Evolutionary conservation across 2,797 vertebrate species (phyloP).

Genomic region (Sebastes umbrosus): DNA sequence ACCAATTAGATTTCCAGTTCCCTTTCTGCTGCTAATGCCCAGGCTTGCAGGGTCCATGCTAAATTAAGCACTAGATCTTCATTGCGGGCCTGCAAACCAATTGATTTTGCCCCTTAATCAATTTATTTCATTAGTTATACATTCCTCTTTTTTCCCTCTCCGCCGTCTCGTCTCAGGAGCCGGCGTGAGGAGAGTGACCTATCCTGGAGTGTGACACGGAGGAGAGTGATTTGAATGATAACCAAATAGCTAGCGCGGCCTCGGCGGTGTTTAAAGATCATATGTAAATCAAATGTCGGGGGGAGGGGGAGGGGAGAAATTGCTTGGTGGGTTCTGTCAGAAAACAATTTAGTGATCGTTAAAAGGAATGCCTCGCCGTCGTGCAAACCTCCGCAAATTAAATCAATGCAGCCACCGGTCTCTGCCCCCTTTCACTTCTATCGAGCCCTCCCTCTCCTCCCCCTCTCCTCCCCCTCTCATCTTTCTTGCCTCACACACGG

Average conservation of each 20-base stretch:
- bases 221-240: conserved; percentile 92
- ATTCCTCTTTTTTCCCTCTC: conserved; percentile 82
- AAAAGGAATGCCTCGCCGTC: conserved; percentile 88
- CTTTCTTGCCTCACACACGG: conserved; percentile 29
- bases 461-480: conserved; percentile 28
- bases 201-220: conserved; percentile 86
- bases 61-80: conserved; percentile 94
- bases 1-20: conserved; percentile 88
- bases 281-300: conserved; percentile 98
- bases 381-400: conserved; percentile 85
- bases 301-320: conserved; percentile 71
- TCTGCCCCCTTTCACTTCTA: conserved; percentile 72
- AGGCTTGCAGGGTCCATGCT: conserved; percentile 86
- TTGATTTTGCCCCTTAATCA: conserved; percentile 94
- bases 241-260: conserved; percentile 89
- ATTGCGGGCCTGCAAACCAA: conserved; percentile 87
- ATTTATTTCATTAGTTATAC: conserved; percentile 97
- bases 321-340: conserved; percentile 91
- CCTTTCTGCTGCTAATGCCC: conserved; percentile 84
- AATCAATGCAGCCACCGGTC: conserved; percentile 81
- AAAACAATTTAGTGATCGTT: conserved; percentile 96
- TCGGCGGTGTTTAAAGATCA: conserved; percentile 94
- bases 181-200: conserved; percentile 85
- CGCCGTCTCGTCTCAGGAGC: conserved; percentile 71
- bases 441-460: conserved; percentile 37